These are phyloP conservation scores for Lasaia peninsularis DNA, from an alignment of 1,140 invertebrate genomes.

Conservation along the genomic window DNA sequence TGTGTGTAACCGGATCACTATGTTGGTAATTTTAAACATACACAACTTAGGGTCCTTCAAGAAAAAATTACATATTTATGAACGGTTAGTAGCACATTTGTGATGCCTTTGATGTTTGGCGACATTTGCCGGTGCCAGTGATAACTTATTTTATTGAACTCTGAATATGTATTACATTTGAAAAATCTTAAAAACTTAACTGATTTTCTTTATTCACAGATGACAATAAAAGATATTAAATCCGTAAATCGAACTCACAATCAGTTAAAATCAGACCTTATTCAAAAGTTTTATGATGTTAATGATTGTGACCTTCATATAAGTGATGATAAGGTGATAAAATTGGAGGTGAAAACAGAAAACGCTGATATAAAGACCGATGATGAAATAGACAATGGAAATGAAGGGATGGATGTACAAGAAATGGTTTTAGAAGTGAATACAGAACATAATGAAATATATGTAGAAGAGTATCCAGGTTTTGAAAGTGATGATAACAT, in stretches of 20 bases:
- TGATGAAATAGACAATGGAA: slow-evolving; percentile 9
- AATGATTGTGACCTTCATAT: slow-evolving; percentile 29
- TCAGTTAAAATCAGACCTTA: slow-evolving; percentile 30
- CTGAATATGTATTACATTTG: too few relatives aligned
- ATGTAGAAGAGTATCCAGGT: slow-evolving; percentile 41
- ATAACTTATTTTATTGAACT: too few relatives aligned
- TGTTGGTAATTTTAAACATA: too few relatives aligned
- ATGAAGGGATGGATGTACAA: slow-evolving; percentile 14
- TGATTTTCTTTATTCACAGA: slow-evolving; percentile 35
- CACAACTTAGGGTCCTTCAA: too few relatives aligned
- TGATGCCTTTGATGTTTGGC: too few relatives aligned
- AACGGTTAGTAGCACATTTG: too few relatives aligned
- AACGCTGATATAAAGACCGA: slow-evolving; percentile 16
- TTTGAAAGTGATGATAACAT: slow-evolving; percentile 53
- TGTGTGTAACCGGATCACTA: too few relatives aligned
- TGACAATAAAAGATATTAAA: slow-evolving; percentile 46
- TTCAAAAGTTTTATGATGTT: slow-evolving; percentile 27
- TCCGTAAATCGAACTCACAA: slow-evolving; percentile 37
- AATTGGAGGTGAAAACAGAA: slow-evolving; percentile 15
- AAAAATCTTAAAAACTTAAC: too few relatives aligned
- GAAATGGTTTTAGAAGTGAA: slow-evolving; percentile 37
- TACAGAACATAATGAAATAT: slow-evolving; percentile 50
- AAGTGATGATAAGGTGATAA: slow-evolving; percentile 23
- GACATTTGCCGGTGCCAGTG: too few relatives aligned
- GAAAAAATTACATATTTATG: too few relatives aligned